phyloP scores from a whole-genome alignment of 2,113 vertebrate species.

The Romanogobio albipinnatus region DNA sequence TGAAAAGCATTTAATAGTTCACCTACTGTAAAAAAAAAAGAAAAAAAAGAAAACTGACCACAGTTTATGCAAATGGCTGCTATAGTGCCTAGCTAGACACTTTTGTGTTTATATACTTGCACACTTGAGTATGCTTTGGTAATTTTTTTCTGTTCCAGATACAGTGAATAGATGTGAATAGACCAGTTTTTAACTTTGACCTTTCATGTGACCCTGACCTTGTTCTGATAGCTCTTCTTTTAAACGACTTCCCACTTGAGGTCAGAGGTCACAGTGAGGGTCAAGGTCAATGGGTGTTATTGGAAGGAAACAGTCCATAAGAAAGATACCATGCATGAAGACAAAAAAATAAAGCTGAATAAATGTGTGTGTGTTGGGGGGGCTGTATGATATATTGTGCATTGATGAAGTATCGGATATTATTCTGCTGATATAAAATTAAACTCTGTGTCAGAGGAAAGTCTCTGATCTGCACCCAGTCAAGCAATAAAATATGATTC shows the following conservation, averaged over 20 bases:
- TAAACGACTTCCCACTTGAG: not conserved
- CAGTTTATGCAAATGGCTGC: not conserved
- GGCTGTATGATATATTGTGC: not conserved
- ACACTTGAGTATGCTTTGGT: not conserved
- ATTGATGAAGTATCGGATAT: not conserved
- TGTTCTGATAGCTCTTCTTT: not conserved
- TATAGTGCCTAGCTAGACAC: not conserved
- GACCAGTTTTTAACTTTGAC: not conserved
- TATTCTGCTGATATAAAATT: not conserved
- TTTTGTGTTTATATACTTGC: not conserved
- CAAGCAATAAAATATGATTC: not conserved
- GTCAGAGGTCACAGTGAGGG: not conserved
- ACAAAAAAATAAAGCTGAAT: not conserved
- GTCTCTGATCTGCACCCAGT: not conserved
- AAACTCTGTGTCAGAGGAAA: not conserved
- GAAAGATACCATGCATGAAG: not conserved
- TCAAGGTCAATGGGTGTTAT: conserved; percentile 6
- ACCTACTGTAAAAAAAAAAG: not conserved
- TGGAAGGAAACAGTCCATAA: not conserved
- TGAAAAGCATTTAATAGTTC: not conserved
- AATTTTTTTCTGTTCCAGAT: not conserved
- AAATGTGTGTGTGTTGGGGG: not conserved
- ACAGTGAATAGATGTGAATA: not conserved
- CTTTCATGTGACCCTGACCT: not conserved
- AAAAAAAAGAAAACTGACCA: not conserved